Conservation (phyloP, 2,797 vertebrate genomes). For the Toxotes lorentzi region DNA sequence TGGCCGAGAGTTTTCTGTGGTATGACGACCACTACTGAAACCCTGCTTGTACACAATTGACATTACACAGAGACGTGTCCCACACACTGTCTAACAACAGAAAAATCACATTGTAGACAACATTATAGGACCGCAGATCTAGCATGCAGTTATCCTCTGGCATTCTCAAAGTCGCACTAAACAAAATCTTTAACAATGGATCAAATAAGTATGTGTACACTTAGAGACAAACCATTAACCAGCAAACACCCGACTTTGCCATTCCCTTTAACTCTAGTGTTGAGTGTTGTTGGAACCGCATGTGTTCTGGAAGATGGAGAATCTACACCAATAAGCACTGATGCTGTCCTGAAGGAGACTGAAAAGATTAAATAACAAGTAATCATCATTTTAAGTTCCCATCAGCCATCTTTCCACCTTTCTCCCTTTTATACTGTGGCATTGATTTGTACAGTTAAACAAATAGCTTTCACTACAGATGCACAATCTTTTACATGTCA, state of each 20-base stretch:
- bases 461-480: neutral
- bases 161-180: too few species aligned
- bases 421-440: neutral
- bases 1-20: neutral
- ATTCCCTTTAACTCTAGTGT: neutral
- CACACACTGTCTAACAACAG: neutral
- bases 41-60: neutral
- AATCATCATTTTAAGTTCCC: slow-evolving; percentile 1
- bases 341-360: neutral
- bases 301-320: neutral
- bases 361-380: neutral
- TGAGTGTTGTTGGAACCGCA: neutral
- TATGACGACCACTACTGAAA: neutral
- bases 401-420: neutral
- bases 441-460: neutral
- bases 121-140: neutral
- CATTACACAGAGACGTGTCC: neutral
- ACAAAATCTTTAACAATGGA: too few species aligned
- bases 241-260: too few species aligned
- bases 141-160: neutral
- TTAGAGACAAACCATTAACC: too few species aligned
- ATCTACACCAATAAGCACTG: neutral
- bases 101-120: neutral
- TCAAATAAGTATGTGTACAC: too few species aligned
- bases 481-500: slow-evolving; percentile 13